A percentile compares a stretch with the other conserved stretches of the same genome.
Evolutionary conservation across 2,888 invertebrate species (phyloP).

Genomic region (Toxonevra muliebris): DNA sequence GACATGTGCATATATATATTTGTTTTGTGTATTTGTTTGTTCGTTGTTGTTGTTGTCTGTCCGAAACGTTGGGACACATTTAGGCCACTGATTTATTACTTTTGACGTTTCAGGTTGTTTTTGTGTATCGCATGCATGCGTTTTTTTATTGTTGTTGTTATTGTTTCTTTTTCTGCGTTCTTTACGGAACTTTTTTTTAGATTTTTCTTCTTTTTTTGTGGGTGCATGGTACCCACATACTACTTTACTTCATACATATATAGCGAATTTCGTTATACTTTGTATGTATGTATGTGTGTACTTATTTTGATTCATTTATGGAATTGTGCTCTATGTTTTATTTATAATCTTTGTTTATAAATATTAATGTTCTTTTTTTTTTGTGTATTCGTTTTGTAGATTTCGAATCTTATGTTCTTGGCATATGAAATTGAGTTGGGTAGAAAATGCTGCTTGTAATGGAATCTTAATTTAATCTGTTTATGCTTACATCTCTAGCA

Average conservation of each 20-base stretch:
- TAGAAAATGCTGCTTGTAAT: conserved; percentile 35
- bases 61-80: conserved; percentile 35
- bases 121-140: conserved; percentile 10
- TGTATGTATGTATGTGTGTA: conserved; percentile 17
- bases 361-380: conserved; percentile 46
- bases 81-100: conserved; percentile 55
- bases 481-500: conserved; percentile 11
- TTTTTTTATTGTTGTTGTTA: conserved; percentile 29
- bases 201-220: neutral
- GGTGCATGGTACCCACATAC: neutral
- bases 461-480: conserved; percentile 51
- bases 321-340: conserved; percentile 49
- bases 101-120: conserved; percentile 48
- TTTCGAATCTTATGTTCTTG: neutral
- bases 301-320: conserved; percentile 1
- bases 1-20: neutral
- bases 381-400: conserved; percentile 3
- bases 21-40: neutral
- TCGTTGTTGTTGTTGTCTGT: conserved; percentile 7
- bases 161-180: conserved; percentile 32
- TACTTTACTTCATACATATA: neutral
- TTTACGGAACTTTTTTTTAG: neutral
- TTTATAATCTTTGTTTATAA: conserved; percentile 55
- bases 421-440: conserved; percentile 43
- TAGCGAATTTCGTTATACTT: neutral